These are phyloP conservation scores for Sphenodon punctatus DNA, from an alignment of 2,797 vertebrate species.

Conservation along the genomic window DNA sequence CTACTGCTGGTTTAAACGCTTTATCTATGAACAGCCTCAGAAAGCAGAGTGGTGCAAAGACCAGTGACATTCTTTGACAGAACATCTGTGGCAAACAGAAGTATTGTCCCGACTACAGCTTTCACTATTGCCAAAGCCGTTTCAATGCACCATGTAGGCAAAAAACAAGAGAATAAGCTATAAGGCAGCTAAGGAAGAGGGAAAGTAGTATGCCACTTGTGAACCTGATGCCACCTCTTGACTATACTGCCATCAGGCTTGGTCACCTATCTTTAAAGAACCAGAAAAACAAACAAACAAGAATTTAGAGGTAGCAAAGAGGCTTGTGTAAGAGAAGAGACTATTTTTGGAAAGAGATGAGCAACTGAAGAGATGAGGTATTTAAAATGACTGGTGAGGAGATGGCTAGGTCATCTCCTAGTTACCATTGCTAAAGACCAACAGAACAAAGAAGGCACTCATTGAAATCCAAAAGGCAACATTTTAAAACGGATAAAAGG, in stretches of 20 bases:
- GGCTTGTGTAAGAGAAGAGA: neutral
- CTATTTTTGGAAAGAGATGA: conserved; percentile 32
- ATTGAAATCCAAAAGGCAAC: conserved; percentile 60
- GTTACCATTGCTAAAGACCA: conserved; percentile 42
- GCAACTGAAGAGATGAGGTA: conserved; percentile 62
- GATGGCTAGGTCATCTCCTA: conserved; percentile 1
- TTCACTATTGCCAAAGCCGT: conserved; percentile 53
- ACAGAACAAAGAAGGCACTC: conserved; percentile 66
- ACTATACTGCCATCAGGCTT: neutral
- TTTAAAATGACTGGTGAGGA: conserved; percentile 41
- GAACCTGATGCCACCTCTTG: neutral
- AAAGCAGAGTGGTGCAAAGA: conserved; percentile 40
- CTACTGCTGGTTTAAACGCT: neutral
- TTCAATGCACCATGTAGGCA: conserved; percentile 52
- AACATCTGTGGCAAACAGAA: conserved; percentile 38
- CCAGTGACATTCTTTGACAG: conserved; percentile 57
- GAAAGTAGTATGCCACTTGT: conserved; percentile 4
- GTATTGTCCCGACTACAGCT: conserved; percentile 29
- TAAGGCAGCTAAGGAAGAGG: neutral
- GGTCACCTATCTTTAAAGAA: conserved; percentile 9
- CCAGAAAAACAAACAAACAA: neutral
- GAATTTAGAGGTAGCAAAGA: conserved; percentile 8
- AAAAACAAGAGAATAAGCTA: neutral
- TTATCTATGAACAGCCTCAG: neutral
- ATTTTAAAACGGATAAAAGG: conserved; percentile 33